These are phyloP conservation scores for Microctonus aethiopoides DNA, from an alignment of 2,888 invertebrate genomes.

Conservation along the genomic window DNA sequence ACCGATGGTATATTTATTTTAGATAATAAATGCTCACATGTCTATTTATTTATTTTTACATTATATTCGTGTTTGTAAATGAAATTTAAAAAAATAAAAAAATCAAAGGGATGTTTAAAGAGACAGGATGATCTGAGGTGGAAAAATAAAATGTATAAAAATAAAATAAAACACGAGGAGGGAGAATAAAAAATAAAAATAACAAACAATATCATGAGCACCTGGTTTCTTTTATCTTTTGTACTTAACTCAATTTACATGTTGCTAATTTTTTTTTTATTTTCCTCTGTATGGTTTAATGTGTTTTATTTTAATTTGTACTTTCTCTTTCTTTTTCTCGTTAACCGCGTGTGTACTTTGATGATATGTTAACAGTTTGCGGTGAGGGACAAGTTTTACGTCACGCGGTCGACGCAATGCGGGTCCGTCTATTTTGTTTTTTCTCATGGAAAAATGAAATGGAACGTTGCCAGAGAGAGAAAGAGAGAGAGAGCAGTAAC, in stretches of 20 bases:
- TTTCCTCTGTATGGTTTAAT: not conserved
- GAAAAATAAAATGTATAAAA: not conserved
- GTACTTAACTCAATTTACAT: not conserved
- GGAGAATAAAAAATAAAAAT: not conserved
- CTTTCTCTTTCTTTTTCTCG: not conserved
- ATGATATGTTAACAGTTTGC: constrained; percentile 25
- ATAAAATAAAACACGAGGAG: not conserved
- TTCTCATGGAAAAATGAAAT: constrained; percentile 36
- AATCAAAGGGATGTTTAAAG: not conserved
- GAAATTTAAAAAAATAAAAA: not conserved
- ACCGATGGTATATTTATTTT: no score
- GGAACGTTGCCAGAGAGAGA: constrained; percentile 42
- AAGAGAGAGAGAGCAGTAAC: no score
- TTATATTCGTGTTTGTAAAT: no score
- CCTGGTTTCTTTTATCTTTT: not conserved
- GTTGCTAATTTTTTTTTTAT: not conserved
- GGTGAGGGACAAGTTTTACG: constrained; percentile 15
- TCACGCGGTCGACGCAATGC: constrained; percentile 40
- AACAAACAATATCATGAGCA: not conserved
- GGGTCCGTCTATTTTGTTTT: constrained; percentile 30
- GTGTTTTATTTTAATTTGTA: not conserved
- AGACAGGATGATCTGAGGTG: not conserved
- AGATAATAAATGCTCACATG: no score
- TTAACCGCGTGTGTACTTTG: constrained; percentile 10
- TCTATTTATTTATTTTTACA: no score